Base-by-base conservation (phyloP, 2,888 invertebrate genomes). In the Amitus sp. region DNA sequence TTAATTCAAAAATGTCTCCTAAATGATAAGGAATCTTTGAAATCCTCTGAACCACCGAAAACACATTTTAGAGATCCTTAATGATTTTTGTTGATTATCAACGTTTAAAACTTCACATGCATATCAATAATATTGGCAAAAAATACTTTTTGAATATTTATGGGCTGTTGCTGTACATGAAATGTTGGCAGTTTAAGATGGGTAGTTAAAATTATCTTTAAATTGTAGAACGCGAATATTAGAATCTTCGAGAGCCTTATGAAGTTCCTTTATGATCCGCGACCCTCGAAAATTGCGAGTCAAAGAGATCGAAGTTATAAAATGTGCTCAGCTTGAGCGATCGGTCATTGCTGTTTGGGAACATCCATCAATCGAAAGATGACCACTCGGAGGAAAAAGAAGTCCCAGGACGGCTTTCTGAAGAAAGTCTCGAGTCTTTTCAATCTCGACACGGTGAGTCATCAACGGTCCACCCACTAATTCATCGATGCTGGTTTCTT, bases 391-490 rank as follows among this genome's bases (percentile, higher is more conserved):
- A 86, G 88, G 79, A 89, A 89, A 85, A 88, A 88, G 84, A 86
- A 86, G 78, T 87, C 87, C 75, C 87, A 88, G 76, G 87, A 86
- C 75, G 85, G 82, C 56, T 93, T 94, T 83, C 90, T 93, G 82
- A 92, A 92, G 85, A 94, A 93, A 87, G 93, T 93, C 74, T 93
- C 93, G 73, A 79, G 79, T 61, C 87, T 93, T 74, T 93, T 93
- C 86, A 93, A 92, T 86, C 88, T 94, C 84, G 93, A 93, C 82
- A 89, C 88, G 90, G 91, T 84, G 62, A 85, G 66, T 67, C 60
- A 65, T 48, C 34, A 48, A 48, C 7, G 42, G 19, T 47, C 48
- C 50, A 46, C n/a, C 33, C 34, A 12, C 34, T 5, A 34, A 12
- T 34, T 47, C 42, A 27, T 49, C 54, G 15, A 50, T 6, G n/a